Base-by-base conservation (phyloP, 2,797 vertebrate genomes). In the Smutsia gigantea region DNA sequence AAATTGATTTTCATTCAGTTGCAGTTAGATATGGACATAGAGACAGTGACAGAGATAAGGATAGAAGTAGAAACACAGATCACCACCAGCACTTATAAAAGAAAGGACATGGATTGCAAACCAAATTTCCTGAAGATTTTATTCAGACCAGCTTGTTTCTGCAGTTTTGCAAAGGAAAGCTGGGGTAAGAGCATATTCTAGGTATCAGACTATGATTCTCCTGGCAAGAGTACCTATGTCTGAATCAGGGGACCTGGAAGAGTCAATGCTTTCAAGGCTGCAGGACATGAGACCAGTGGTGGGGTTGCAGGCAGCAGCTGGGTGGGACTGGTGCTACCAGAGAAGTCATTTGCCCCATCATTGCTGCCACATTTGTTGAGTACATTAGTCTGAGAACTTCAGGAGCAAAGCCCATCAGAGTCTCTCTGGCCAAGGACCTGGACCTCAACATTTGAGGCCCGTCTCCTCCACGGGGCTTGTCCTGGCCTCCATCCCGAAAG, bases 1-100 rank as follows among this genome's bases (percentile, higher is more conserved):
- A 90, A 87, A 66, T 63, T 51, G 68, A 51, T 81, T 92, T 84
- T 84, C 25, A 55, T n/a, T 94, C n/a, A 7, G 10, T 94, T 92
- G 87, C 59, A 55, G 23, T 61, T 27, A 81, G 12, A 53, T 39
- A 37, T 1, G 0, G 7, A 42, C 31, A 37, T 1, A 55, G 37
- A 68, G 66, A 68, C 11, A 5, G 17, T n/a, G 51, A 39, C 42
- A 95, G 63, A 92, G 21, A 49, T 5, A 15, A 1, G 25, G n/a
- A 18, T 0, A 63, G 61, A 86, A 53, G 29, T 25, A 71, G 66
- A 97, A 92, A n/a, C 51, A 49, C 4, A 79, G 37, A 49, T 31
- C 18, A 12, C 10, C 49, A 14, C 23, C n/a, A 34, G 55, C 14
- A 25, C 27, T 49, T 66, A 87, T 2, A 37, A 72, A 89, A 85